Conservation (phyloP, 2,888 invertebrate genomes). For the Euspilapteryx auroguttella region DNA sequence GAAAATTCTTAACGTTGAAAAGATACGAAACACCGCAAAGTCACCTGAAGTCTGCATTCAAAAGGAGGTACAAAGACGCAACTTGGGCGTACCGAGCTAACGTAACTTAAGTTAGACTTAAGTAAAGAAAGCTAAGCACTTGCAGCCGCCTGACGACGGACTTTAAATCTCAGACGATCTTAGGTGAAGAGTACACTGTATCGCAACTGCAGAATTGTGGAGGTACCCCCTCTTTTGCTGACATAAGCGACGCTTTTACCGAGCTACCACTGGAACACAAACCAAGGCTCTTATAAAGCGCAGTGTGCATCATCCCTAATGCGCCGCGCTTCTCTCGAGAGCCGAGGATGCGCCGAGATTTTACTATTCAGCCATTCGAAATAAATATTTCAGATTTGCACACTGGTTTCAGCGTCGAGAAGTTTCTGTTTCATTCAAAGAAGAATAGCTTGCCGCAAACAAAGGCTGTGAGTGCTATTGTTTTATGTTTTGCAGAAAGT, state of each 20-base stretch:
- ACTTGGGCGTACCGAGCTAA: constrained; percentile 34
- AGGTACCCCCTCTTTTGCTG: too few relatives aligned
- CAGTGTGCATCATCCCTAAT: too few relatives aligned
- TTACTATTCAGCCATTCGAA: constrained; percentile 26
- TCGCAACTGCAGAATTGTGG: too few relatives aligned
- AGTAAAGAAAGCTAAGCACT: constrained; percentile 50
- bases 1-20: constrained; percentile 32
- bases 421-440: constrained; percentile 23
- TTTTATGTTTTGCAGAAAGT: too few relatives aligned
- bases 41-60: constrained; percentile 48
- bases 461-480: too few relatives aligned
- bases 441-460: background rate
- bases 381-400: constrained; percentile 46
- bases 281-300: too few relatives aligned
- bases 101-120: constrained; percentile 43
- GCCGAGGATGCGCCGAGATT: constrained; percentile 35
- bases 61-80: constrained; percentile 26
- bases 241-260: too few relatives aligned
- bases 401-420: constrained; percentile 25
- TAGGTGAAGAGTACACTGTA: too few relatives aligned
- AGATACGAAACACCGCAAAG: constrained; percentile 22
- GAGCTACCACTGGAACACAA: too few relatives aligned
- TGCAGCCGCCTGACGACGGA: constrained; percentile 39
- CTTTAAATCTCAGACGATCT: constrained; percentile 10
- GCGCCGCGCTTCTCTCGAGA: constrained; percentile 23